A percentile compares a stretch with the other conserved stretches of the same genome.
Conservation (phyloP, 2,888 invertebrate genomes). For the Drosophila kuntzei region DNA sequence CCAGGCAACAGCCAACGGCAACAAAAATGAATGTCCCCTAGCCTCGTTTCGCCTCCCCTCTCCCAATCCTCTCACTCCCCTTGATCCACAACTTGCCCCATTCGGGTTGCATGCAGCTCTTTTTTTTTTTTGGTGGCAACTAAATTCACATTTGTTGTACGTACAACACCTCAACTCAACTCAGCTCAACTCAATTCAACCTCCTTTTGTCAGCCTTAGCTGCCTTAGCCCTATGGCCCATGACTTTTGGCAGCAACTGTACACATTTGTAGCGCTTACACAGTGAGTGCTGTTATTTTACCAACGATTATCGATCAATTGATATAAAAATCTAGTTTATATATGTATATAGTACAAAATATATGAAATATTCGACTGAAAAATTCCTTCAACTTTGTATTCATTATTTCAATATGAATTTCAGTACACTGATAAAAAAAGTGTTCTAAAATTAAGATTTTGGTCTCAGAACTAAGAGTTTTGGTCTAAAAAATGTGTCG, state of each 20-base stretch:
- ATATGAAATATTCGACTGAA: neutral
- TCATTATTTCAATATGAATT: no score
- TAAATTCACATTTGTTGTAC: constrained; percentile 73
- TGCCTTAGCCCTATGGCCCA: neutral
- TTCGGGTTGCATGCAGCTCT: constrained; percentile 44
- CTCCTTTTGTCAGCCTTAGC: constrained; percentile 7
- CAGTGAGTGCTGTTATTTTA: constrained; percentile 1
- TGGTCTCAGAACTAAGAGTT: no score
- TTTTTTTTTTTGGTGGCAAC: constrained; percentile 64
- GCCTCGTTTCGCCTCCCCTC: neutral
- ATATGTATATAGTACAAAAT: no score
- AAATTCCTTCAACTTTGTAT: no score
- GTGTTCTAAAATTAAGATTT: no score
- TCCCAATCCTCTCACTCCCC: neutral
- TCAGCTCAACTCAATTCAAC: neutral
- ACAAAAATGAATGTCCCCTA: constrained; percentile 51
- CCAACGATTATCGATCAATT: constrained; percentile 8
- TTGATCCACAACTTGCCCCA: neutral
- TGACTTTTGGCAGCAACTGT: constrained; percentile 19
- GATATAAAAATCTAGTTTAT: no score
- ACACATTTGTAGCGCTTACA: constrained; percentile 4
- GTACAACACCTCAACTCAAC: constrained; percentile 10
- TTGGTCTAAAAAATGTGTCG: no score
- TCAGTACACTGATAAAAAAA: no score
- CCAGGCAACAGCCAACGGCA: constrained; percentile 52